These are phyloP conservation scores for Julus scanicus DNA, from an alignment of 2,888 invertebrate genomes.

Conservation along the genomic window DNA sequence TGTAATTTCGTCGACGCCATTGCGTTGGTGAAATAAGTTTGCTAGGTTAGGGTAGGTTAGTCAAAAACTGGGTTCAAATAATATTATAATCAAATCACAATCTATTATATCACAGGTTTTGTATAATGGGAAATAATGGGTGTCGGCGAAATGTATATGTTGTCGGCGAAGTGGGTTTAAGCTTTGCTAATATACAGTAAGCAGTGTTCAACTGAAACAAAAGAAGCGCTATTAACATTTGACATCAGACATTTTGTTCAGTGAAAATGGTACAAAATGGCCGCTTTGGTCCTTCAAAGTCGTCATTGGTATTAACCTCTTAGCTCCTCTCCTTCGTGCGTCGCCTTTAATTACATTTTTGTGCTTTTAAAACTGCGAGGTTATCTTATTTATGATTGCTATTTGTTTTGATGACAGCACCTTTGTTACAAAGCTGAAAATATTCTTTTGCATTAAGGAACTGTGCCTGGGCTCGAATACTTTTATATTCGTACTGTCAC, in stretches of 20 bases:
- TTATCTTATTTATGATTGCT: conserved; percentile 50
- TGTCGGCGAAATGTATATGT: too few relatives aligned
- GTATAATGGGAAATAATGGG: too few relatives aligned
- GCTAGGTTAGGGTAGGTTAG: too few relatives aligned
- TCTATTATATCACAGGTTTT: too few relatives aligned
- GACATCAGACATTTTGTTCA: background rate
- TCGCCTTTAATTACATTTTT: conserved; percentile 34
- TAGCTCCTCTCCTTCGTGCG: background rate
- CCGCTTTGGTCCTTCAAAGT: background rate
- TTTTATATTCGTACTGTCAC: conserved; percentile 42
- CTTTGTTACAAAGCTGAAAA: conserved; percentile 48
- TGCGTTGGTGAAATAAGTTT: too few relatives aligned
- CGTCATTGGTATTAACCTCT: background rate
- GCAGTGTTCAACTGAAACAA: too few relatives aligned
- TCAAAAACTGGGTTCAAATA: too few relatives aligned
- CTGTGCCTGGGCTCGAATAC: conserved; percentile 24
- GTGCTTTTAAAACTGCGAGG: conserved; percentile 21
- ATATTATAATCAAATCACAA: too few relatives aligned
- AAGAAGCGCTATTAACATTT: too few relatives aligned
- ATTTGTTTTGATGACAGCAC: conserved; percentile 52
- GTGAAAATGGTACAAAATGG: background rate
- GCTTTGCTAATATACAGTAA: too few relatives aligned
- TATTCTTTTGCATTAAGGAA: conserved; percentile 41
- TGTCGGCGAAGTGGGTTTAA: too few relatives aligned
- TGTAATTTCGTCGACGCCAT: background rate